Evolutionary conservation across 2,113 vertebrate genomes (phyloP).

Genomic region (Bombycilla garrulus): DNA sequence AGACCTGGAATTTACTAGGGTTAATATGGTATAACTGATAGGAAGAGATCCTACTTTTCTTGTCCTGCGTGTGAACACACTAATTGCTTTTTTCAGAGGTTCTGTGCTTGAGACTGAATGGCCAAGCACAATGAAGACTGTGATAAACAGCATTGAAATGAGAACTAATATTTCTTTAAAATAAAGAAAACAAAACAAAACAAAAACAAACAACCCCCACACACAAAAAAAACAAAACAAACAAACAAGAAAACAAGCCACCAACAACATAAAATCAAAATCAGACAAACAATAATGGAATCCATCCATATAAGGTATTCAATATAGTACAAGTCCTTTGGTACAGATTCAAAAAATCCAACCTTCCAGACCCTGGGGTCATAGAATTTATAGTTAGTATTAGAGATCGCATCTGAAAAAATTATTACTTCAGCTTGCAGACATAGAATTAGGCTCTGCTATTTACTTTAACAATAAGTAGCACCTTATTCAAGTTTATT

Average conservation of each 20-base stretch:
- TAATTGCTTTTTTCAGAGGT: neutral
- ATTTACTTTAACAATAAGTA: neutral
- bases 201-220: too few species aligned
- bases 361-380: neutral
- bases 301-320: accelerated
- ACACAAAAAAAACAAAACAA: neutral
- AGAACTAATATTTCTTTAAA: neutral
- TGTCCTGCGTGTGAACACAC: neutral
- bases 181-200: neutral
- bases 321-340: neutral
- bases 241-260: neutral
- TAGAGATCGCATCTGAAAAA: neutral
- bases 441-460: neutral
- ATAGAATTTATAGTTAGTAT: neutral
- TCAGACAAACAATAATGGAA: neutral
- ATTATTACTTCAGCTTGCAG: neutral
- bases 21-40: neutral
- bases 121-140: neutral
- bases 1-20: neutral
- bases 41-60: neutral
- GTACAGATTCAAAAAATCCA: neutral
- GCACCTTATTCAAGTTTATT: neutral
- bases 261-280: neutral
- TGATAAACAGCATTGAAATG: neutral
- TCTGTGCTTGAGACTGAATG: neutral